A percentile compares a stretch with the other conserved stretches of the same genome.
phyloP scores from a whole-genome alignment of 2,888 invertebrate genomes.

The Crematogaster levior region DNA sequence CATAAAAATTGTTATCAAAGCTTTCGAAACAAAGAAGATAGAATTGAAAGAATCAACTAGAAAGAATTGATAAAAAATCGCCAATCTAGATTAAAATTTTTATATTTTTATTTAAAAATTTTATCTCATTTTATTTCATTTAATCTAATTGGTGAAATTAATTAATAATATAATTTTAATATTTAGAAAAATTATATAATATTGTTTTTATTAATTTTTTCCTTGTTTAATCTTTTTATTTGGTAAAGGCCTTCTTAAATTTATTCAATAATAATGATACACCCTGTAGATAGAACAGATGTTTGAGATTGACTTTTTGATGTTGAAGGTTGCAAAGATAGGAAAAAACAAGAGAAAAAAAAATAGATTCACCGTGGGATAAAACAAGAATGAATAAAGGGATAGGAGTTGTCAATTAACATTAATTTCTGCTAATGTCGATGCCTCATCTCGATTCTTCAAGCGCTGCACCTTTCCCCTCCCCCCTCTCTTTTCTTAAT shows the following conservation, averaged over 20 bases:
- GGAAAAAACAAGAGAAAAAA: constrained; percentile 4
- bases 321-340: background rate
- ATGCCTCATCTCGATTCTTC: constrained; percentile 70
- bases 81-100: background rate
- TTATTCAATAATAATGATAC: background rate
- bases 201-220: background rate
- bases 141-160: constrained; percentile 5
- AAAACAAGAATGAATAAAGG: constrained; percentile 68
- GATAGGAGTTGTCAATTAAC: constrained; percentile 81
- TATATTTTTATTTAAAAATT: background rate
- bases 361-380: constrained; percentile 19
- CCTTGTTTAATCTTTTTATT: background rate
- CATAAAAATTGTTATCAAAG: background rate
- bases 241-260: background rate
- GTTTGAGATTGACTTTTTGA: background rate
- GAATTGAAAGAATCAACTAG: background rate
- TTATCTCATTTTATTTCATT: background rate
- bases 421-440: constrained; percentile 84
- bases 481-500: constrained; percentile 64
- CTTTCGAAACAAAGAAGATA: background rate
- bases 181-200: background rate
- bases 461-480: constrained; percentile 69
- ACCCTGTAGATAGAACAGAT: background rate
- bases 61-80: background rate
- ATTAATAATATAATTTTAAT: background rate